A percentile compares a stretch with the other conserved stretches of the same genome.
Conservation (phyloP, 2,113 vertebrate genomes). For the Malurus elegans region DNA sequence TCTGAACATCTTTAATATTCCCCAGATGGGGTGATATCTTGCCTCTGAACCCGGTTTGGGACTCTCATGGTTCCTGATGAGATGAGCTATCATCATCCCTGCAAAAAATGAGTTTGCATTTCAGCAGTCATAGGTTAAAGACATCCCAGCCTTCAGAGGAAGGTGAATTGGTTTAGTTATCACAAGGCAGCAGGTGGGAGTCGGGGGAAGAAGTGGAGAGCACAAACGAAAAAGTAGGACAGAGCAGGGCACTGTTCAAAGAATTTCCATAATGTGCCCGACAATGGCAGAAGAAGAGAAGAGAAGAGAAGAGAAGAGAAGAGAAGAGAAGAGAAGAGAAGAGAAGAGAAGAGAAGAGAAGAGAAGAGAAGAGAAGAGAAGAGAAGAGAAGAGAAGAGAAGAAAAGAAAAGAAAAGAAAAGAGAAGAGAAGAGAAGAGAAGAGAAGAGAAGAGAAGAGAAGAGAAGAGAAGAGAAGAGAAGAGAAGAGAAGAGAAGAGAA, state of each 20-base stretch:
- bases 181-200: neutral
- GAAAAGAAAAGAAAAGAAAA: no score
- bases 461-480: rapidly evolving
- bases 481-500: neutral
- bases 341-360: no score
- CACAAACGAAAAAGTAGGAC: neutral
- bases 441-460: no score
- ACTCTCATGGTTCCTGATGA: neutral
- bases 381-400: neutral
- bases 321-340: no score
- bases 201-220: neutral
- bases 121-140: neutral
- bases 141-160: neutral
- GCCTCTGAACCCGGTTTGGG: neutral
- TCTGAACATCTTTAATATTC: neutral
- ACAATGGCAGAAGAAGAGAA: no score
- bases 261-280: neutral
- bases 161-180: neutral
- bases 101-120: neutral
- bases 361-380: neutral
- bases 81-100: neutral
- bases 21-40: neutral
- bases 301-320: no score
- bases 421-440: no score
- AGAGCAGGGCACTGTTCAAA: neutral